phyloP scores from a whole-genome alignment of 2,797 vertebrate species.

The Martes flavigula region DNA sequence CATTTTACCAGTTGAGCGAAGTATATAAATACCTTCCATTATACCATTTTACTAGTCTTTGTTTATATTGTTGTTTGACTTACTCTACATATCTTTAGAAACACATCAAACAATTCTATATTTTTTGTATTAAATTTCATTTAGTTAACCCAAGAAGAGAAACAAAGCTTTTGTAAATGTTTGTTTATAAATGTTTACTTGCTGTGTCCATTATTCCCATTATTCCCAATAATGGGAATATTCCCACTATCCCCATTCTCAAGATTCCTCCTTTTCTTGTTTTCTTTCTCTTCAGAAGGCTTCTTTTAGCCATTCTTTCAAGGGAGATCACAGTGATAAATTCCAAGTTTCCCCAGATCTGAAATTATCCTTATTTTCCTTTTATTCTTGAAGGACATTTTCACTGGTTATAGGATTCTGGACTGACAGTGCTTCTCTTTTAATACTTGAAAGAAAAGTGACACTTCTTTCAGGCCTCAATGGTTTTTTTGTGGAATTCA shows the following conservation, averaged over 20 bases:
- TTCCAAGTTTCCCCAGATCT: background rate
- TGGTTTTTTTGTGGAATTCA: too few relatives aligned
- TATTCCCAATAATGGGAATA: too few relatives aligned
- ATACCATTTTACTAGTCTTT: background rate
- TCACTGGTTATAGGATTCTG: background rate
- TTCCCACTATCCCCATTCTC: background rate
- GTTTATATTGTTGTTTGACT: background rate
- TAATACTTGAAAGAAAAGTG: background rate
- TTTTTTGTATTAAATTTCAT: background rate
- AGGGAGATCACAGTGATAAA: background rate
- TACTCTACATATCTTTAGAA: background rate
- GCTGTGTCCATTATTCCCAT: too few relatives aligned
- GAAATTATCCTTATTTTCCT: background rate
- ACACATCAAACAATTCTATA: background rate
- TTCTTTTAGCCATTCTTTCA: background rate
- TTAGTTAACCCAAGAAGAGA: background rate
- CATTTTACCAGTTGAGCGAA: background rate
- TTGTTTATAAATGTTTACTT: background rate
- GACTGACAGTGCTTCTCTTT: background rate
- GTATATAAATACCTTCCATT: background rate
- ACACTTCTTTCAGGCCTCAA: background rate
- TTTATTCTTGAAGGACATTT: background rate
- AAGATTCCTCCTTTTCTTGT: background rate
- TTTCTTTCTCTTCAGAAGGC: background rate
- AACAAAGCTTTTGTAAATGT: background rate